These are phyloP conservation scores for Anagrus nilaparvatae DNA, from an alignment of 1,140 invertebrate genomes.

Conservation along the genomic window DNA sequence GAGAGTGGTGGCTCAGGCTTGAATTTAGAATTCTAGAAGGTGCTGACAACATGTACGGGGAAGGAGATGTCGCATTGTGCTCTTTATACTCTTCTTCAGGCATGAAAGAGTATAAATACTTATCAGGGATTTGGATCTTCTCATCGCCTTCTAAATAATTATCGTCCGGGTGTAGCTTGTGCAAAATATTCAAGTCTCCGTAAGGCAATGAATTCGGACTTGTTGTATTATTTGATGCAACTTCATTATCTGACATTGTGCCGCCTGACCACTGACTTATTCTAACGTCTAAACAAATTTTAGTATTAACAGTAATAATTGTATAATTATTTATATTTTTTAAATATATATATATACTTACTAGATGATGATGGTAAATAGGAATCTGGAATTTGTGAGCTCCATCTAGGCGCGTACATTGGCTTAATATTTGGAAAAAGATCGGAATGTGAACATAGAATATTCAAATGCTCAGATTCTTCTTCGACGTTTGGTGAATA, in stretches of 20 bases:
- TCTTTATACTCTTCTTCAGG: constrained; percentile 36
- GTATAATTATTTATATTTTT: constrained; percentile 14
- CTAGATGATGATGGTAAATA: constrained; percentile 43
- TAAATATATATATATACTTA: no score
- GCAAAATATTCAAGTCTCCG: constrained; percentile 50
- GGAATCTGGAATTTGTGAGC: constrained; percentile 55
- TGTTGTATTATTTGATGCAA: constrained; percentile 50
- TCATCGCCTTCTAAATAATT: constrained; percentile 65
- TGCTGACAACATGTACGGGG: constrained; percentile 41
- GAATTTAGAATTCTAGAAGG: constrained; percentile 37
- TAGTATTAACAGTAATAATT: constrained; percentile 10
- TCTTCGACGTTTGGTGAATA: no score
- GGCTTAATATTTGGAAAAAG: constrained; percentile 61
- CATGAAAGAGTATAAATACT: constrained; percentile 65
- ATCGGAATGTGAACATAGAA: constrained; percentile 56
- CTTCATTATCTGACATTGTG: constrained; percentile 64
- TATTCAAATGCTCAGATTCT: no score
- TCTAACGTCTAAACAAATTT: constrained; percentile 39
- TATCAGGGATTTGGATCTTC: constrained; percentile 57
- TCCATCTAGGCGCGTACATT: constrained; percentile 59
- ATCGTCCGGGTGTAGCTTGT: constrained; percentile 50
- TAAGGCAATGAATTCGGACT: constrained; percentile 65
- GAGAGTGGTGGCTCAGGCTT: constrained; percentile 43
- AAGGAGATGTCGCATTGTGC: constrained; percentile 38
- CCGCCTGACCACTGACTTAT: constrained; percentile 67